Evolutionary conservation across 1,140 invertebrate species (phyloP).

Genomic region (Drosophila bipectinata): DNA sequence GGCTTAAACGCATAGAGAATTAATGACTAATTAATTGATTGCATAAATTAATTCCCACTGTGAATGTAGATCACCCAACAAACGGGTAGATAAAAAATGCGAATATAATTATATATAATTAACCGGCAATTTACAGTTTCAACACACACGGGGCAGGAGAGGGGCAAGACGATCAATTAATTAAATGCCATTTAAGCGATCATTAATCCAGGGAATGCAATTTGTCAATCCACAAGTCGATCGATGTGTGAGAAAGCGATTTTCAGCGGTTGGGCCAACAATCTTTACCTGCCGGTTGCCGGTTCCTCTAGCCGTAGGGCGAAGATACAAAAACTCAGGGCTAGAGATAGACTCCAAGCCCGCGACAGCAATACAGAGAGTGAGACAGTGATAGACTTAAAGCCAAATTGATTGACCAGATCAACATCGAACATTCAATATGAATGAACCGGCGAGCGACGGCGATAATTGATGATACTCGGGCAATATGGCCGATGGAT

Average conservation of each 20-base stretch:
- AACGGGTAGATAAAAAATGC: constrained; percentile 59
- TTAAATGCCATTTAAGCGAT: constrained; percentile 76
- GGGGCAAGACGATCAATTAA: constrained; percentile 61
- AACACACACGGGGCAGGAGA: constrained; percentile 33
- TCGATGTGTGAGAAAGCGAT: constrained; percentile 77
- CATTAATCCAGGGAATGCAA: constrained; percentile 77
- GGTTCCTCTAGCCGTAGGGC: constrained; percentile 20
- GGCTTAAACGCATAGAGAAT: not conserved
- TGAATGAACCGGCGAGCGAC: constrained; percentile 70
- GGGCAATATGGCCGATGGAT: constrained; percentile 36
- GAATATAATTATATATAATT: constrained; percentile 77
- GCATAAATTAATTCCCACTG: constrained; percentile 38
- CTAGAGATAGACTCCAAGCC: constrained; percentile 17
- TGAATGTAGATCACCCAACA: constrained; percentile 40
- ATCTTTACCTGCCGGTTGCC: constrained; percentile 40
- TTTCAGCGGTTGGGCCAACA: constrained; percentile 59
- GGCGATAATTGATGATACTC: constrained; percentile 78
- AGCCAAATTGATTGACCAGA: constrained; percentile 78
- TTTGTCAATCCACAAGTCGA: constrained; percentile 63
- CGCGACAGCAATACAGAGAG: constrained; percentile 11
- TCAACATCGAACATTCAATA: constrained; percentile 43
- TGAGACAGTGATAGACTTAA: constrained; percentile 36
- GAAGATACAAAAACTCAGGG: constrained; percentile 7
- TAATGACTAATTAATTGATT: constrained; percentile 48
- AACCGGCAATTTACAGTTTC: constrained; percentile 56